A percentile compares a stretch with the other conserved stretches of the same genome.
Conservation (phyloP, 1,140 invertebrate species). For the Araneus ventricosus region DNA sequence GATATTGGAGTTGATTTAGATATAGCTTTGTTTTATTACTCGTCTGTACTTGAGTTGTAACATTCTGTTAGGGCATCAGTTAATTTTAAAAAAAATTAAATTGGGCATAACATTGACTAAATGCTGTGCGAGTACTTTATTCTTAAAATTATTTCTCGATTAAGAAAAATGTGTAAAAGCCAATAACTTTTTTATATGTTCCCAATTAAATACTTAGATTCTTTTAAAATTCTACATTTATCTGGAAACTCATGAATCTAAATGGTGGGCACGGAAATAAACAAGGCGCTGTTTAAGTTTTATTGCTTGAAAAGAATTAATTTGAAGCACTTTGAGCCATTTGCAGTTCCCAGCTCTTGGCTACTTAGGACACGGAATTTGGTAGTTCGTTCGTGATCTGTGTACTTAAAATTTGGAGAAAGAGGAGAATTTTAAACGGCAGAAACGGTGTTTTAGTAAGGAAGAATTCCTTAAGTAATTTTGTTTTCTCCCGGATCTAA, state of each 20-base stretch:
- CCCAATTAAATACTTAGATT: too few species aligned
- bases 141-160: too few species aligned
- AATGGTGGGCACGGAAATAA: not conserved
- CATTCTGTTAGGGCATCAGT: too few species aligned
- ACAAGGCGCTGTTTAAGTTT: not conserved
- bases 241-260: not conserved
- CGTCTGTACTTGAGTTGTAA: too few species aligned
- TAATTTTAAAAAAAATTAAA: too few species aligned
- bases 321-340: not conserved
- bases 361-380: not conserved
- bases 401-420: slow-evolving; percentile 2
- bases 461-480: not conserved
- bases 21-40: too few species aligned
- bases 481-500: not conserved
- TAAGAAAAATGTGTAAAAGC: too few species aligned
- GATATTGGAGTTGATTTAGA: too few species aligned
- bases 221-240: too few species aligned
- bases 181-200: too few species aligned
- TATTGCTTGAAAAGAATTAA: not conserved
- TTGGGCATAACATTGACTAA: too few species aligned
- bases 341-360: not conserved
- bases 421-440: not conserved
- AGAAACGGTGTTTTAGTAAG: not conserved
- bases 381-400: slow-evolving; percentile 8
- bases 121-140: too few species aligned